A percentile compares a stretch with the other conserved stretches of the same genome.
Conservation (phyloP, 2,888 invertebrate species). For the Andrena bucephala region DNA sequence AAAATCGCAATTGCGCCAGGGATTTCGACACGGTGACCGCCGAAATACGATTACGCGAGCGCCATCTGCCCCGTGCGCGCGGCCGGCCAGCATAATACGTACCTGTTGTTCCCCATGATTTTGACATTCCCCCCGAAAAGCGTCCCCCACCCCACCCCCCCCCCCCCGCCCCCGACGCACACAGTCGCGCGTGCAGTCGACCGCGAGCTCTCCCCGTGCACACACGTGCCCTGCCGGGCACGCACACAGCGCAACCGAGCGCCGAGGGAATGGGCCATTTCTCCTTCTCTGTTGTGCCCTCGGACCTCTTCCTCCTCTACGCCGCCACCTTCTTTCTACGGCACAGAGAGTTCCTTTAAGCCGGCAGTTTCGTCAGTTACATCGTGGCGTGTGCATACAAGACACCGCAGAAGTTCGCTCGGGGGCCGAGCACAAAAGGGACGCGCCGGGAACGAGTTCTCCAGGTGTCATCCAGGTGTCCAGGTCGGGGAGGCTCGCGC, state of each 20-base stretch:
- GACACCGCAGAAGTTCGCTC: slow-evolving; percentile 36
- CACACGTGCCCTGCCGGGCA: not conserved
- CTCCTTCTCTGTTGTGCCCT: slow-evolving; percentile 57
- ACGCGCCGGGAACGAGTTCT: slow-evolving; percentile 42
- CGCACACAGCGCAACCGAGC: slow-evolving; percentile 18
- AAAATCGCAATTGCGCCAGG: slow-evolving; percentile 21
- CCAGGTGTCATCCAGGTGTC: slow-evolving; percentile 65
- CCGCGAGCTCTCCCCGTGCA: not conserved
- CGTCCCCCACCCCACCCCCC: not conserved
- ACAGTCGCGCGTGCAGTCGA: not conserved
- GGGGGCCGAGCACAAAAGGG: slow-evolving; percentile 42
- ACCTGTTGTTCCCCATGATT: not conserved
- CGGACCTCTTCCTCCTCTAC: slow-evolving; percentile 48
- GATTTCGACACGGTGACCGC: slow-evolving; percentile 35
- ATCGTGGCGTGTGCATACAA: slow-evolving; percentile 70
- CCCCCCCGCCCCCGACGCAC: not conserved
- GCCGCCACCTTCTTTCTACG: slow-evolving; percentile 57
- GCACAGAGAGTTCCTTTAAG: slow-evolving; percentile 69
- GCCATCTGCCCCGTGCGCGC: slow-evolving; percentile 36
- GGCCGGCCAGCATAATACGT: not conserved
- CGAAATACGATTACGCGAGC: not conserved
- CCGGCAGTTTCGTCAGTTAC: slow-evolving; percentile 77
- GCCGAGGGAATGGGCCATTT: slow-evolving; percentile 60
- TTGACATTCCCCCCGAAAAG: slow-evolving; percentile 31
- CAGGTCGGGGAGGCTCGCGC: slow-evolving; percentile 13